Evolutionary conservation across 2,113 vertebrate genomes (phyloP), one percentile per base, ranked within the genome.

Genomic region (Anguilla japonica): DNA sequence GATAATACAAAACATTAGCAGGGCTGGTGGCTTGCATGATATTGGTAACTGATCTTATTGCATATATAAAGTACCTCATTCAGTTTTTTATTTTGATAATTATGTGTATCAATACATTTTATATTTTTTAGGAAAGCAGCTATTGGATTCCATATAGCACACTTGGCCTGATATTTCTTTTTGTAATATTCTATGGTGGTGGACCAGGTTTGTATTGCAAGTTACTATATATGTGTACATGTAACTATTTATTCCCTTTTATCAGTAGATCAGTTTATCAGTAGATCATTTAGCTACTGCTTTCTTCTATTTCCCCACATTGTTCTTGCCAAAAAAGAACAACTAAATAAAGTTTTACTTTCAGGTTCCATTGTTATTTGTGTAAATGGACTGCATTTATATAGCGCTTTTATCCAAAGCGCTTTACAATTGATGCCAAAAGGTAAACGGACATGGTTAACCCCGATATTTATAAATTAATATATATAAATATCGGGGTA

Each of bases 131-230:
- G 97, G 94, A 95, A 71, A 90, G 83, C 16, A 89, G 85, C 83
- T 80, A 40, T 29, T 97, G 96, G 95, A 63, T 95, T 87, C 93
- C 96, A 20, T 97, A 97, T 87, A 87, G 91, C 50, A 95, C 94
- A 0, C 88, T 90, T 39, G 63, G 85, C 50, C 90, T 97, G 39
- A 91, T 97, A 87, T 93, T 96, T 90, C 86, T 96, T 89, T 96
- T 95, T 89, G 89, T 95, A 46, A 88, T 97, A 90, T 95, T 88
- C 89, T 96, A 92, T 87, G 89, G 91, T 3, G 92, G 94, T 92
- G 96, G 97, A 39, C 96, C 96, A 91, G 94, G 97, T 97, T 75
- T 75, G 71, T 75, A 75, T 34, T 34, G 8, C 71, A 75, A 11
- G 71, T n/a, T 75, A n/a, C 22, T 75, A 34, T 26, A 75, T 75